phyloP scores from a whole-genome alignment of 2,797 vertebrate genomes.

The Gephyroberyx darwinii region DNA sequence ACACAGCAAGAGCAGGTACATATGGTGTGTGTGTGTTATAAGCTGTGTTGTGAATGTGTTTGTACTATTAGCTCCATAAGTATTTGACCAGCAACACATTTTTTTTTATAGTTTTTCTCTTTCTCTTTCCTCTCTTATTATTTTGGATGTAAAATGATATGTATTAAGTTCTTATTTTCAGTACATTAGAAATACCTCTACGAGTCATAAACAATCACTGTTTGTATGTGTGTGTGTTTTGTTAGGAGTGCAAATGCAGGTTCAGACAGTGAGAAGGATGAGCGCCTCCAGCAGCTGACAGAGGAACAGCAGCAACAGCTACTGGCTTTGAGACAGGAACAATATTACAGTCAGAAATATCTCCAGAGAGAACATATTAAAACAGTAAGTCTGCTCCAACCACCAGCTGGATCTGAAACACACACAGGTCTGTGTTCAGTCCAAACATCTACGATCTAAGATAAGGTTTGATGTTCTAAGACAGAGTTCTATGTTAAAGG shows the following conservation, averaged over 20 bases:
- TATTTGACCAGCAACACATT: too few species aligned
- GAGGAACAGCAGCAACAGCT: conserved; percentile 96
- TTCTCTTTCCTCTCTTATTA: too few species aligned
- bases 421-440: too few species aligned
- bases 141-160: neutral
- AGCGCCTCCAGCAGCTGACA: conserved; percentile 90
- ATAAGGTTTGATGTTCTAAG: too few species aligned
- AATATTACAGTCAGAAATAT: conserved; percentile 98
- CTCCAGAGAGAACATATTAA: conserved; percentile 97
- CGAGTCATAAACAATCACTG: too few species aligned
- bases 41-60: too few species aligned
- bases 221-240: neutral
- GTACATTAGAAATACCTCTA: neutral
- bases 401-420: neutral
- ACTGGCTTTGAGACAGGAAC: conserved; percentile 93
- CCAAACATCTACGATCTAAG: too few species aligned
- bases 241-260: conserved; percentile 84
- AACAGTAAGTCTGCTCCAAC: conserved; percentile 78
- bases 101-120: too few species aligned
- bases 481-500: too few species aligned
- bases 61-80: too few species aligned
- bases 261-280: conserved; percentile 87
- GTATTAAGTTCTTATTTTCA: neutral
- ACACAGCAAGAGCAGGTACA: conserved; percentile 74
- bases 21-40: neutral